Percentiles rank a stretch among this genome's conserved stretches.
These are phyloP conservation scores for Sycophila sp. DNA, from an alignment of 1,140 invertebrate genomes.

Conservation along the genomic window DNA sequence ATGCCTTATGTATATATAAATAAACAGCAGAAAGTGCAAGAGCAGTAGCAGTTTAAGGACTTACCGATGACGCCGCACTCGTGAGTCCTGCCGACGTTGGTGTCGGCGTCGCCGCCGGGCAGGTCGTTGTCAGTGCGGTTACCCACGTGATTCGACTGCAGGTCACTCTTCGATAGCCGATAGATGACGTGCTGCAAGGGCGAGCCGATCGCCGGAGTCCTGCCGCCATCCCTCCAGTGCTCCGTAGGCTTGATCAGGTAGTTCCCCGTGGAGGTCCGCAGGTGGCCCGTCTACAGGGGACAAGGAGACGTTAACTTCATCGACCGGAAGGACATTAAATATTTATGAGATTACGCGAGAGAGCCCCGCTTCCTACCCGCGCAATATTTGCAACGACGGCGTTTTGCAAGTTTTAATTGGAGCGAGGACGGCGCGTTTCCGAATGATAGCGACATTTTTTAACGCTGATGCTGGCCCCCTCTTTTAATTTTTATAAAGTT, in stretches of 20 bases:
- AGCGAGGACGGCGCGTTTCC: too few relatives aligned
- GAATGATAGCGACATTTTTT: too few relatives aligned
- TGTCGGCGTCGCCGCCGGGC: constrained; percentile 8
- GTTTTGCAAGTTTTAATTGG: too few relatives aligned
- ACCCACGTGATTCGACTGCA: background rate
- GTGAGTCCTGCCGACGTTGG: constrained; percentile 14
- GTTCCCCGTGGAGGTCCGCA: constrained; percentile 69
- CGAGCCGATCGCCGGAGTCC: constrained; percentile 45
- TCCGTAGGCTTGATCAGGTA: constrained; percentile 73
- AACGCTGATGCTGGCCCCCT: too few relatives aligned
- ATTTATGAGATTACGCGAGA: constrained; percentile 11
- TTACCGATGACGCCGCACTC: constrained; percentile 60
- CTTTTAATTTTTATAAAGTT: too few relatives aligned
- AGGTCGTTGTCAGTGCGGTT: constrained; percentile 42
- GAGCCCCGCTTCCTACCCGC: too few relatives aligned
- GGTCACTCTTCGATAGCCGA: constrained; percentile 20
- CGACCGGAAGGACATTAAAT: background rate
- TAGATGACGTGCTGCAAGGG: constrained; percentile 59
- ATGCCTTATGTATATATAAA: too few relatives aligned
- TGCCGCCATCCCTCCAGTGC: constrained; percentile 59
- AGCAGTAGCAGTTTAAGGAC: too few relatives aligned
- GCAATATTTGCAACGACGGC: too few relatives aligned
- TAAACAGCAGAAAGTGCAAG: too few relatives aligned
- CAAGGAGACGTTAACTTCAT: too few relatives aligned
- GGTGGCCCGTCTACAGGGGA: constrained; percentile 71